Evolutionary conservation across 2,113 vertebrate genomes (phyloP).

Genomic region (Jaculus jaculus): DNA sequence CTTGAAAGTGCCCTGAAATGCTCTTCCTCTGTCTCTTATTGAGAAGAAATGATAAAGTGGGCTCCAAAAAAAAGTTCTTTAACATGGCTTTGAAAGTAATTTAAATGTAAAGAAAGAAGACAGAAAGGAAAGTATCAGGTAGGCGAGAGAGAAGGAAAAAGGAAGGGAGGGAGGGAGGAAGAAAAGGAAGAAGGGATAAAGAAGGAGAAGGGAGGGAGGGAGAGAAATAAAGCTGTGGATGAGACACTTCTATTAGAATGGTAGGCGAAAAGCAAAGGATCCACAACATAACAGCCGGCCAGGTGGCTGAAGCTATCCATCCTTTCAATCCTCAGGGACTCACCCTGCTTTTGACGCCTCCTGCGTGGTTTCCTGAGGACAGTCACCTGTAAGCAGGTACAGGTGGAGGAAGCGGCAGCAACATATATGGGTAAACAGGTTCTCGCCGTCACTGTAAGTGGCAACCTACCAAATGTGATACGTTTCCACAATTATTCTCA

Average conservation of each 20-base stretch:
- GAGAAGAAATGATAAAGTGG: constrained; percentile 1
- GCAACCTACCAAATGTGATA: background rate
- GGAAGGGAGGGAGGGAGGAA: too few relatives aligned
- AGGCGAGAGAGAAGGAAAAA: too few relatives aligned
- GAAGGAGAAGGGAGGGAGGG: too few relatives aligned
- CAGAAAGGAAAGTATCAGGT: background rate
- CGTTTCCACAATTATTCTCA: background rate
- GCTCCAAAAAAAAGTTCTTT: background rate
- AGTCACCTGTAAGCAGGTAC: background rate
- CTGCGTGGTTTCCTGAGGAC: background rate
- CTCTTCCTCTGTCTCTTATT: background rate
- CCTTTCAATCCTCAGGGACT: background rate
- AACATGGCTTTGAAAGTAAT: background rate
- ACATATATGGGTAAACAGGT: background rate
- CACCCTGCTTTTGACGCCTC: background rate
- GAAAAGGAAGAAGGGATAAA: background rate
- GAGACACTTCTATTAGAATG: background rate
- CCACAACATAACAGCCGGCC: background rate
- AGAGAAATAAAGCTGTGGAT: rapidly evolving
- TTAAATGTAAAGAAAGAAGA: background rate
- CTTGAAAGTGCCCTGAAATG: background rate
- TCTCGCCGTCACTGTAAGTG: background rate
- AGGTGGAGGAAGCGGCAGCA: background rate
- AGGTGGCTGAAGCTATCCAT: too few relatives aligned
- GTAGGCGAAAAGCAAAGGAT: background rate